These are phyloP conservation scores for Thymallus thymallus DNA, from an alignment of 2,113 vertebrate genomes.

Conservation along the genomic window DNA sequence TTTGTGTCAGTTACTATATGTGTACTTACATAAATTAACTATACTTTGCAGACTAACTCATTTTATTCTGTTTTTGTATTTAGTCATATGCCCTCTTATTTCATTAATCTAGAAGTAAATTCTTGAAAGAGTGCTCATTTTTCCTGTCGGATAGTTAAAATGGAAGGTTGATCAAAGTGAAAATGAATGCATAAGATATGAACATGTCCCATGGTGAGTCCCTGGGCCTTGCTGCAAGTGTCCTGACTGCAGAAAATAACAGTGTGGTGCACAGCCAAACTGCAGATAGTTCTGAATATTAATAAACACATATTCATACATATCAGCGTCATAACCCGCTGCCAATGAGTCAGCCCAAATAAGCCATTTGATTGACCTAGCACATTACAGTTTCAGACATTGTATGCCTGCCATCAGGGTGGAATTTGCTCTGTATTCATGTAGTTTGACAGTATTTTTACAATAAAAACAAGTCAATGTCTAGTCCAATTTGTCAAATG, in stretches of 20 bases:
- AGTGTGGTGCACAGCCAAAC: not conserved
- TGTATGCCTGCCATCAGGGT: not conserved
- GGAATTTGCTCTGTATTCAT: not conserved
- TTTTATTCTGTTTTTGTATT: too few relatives aligned
- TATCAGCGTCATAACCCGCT: not conserved
- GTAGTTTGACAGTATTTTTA: not conserved
- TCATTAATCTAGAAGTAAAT: not conserved
- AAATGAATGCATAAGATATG: constrained; percentile 7
- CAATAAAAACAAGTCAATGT: constrained; percentile 6
- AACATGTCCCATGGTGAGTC: not conserved
- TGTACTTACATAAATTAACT: too few relatives aligned
- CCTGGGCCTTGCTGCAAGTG: constrained; percentile 7
- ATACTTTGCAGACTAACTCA: too few relatives aligned
- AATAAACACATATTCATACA: not conserved
- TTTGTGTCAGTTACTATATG: too few relatives aligned
- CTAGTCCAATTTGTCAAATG: not conserved
- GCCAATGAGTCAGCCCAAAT: constrained; percentile 8
- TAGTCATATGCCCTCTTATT: too few relatives aligned
- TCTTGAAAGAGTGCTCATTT: not conserved
- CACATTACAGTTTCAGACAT: not conserved
- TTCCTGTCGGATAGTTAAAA: constrained; percentile 7
- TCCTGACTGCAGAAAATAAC: constrained; percentile 12
- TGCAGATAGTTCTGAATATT: constrained; percentile 4
- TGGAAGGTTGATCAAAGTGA: constrained; percentile 10
- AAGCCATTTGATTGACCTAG: not conserved